These are phyloP conservation scores for Mimumesa dahlbomi DNA, from an alignment of 2,888 invertebrate genomes.

Conservation along the genomic window DNA sequence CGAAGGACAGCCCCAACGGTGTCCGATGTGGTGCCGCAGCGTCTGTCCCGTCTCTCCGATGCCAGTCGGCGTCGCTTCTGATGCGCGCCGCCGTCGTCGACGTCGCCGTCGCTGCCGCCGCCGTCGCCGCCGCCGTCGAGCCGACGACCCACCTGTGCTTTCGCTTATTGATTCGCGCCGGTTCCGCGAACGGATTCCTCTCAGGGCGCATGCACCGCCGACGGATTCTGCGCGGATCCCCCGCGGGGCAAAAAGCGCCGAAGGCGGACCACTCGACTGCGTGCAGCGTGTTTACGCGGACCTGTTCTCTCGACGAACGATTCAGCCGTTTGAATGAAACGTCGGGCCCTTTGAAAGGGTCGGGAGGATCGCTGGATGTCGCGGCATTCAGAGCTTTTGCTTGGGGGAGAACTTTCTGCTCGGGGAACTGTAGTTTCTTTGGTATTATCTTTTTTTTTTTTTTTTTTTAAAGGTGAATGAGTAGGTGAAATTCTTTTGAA, in stretches of 20 bases:
- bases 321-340: too few relatives aligned
- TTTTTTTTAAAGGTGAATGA: too few relatives aligned
- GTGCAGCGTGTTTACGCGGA: conserved; percentile 39
- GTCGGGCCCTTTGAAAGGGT: too few relatives aligned
- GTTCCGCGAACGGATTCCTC: conserved; percentile 44
- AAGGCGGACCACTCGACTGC: conserved; percentile 31
- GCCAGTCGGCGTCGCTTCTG: conserved; percentile 6
- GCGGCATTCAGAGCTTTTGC: too few relatives aligned
- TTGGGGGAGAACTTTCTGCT: too few relatives aligned
- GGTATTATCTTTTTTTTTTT: too few relatives aligned
- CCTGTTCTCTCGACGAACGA: too few relatives aligned
- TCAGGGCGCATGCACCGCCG: conserved; percentile 32
- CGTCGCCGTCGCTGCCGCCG: conserved; percentile 51
- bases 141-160: conserved; percentile 69
- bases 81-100: conserved; percentile 22
- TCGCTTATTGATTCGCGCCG: conserved; percentile 71
- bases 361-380: too few relatives aligned
- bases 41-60: conserved; percentile 8
- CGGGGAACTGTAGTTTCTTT: too few relatives aligned
- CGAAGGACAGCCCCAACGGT: too few relatives aligned
- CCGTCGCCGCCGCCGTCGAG: conserved; percentile 54
- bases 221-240: conserved; percentile 39
- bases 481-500: too few relatives aligned
- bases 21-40: conserved; percentile 9
- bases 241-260: not conserved